Percentiles rank a stretch among this genome's conserved stretches.
phyloP scores from a whole-genome alignment of 2,888 invertebrate genomes.

The Leptogaster cylindrica region DNA sequence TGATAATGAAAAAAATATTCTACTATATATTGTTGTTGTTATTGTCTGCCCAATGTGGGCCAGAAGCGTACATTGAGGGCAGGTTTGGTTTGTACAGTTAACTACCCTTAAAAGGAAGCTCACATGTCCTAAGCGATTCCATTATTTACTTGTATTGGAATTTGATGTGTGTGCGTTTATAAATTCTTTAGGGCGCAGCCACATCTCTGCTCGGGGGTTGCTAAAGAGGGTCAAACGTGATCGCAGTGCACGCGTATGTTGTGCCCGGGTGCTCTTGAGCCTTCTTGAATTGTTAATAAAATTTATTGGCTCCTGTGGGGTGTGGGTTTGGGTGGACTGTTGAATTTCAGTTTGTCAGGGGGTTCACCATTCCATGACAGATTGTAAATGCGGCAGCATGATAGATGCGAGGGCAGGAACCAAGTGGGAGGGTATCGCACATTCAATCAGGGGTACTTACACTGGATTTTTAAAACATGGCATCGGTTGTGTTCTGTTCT shows the following conservation, averaged over 20 bases:
- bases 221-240: conserved; percentile 34
- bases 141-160: conserved; percentile 26
- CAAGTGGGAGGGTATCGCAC: conserved; percentile 5
- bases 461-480: conserved; percentile 21
- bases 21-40: too few species aligned
- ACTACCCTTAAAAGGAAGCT: conserved; percentile 29
- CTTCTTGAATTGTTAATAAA: conserved; percentile 39
- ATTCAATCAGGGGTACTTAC: conserved; percentile 29
- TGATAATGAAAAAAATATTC: background rate
- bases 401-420: background rate
- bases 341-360: conserved; percentile 3
- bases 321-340: conserved; percentile 15
- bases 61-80: conserved; percentile 18
- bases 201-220: background rate
- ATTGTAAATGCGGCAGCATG: conserved; percentile 24
- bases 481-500: background rate
- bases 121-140: conserved; percentile 21
- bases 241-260: conserved; percentile 12
- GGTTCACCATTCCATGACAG: conserved; percentile 14
- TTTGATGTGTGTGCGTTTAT: conserved; percentile 13
- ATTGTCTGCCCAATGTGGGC: conserved; percentile 31
- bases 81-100: conserved; percentile 25
- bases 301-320: conserved; percentile 25
- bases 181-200: conserved; percentile 34
- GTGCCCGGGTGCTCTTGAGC: conserved; percentile 15